These are phyloP conservation scores for Drosophila lacteicornis DNA, from an alignment of 1,140 invertebrate species.

Conservation along the genomic window DNA sequence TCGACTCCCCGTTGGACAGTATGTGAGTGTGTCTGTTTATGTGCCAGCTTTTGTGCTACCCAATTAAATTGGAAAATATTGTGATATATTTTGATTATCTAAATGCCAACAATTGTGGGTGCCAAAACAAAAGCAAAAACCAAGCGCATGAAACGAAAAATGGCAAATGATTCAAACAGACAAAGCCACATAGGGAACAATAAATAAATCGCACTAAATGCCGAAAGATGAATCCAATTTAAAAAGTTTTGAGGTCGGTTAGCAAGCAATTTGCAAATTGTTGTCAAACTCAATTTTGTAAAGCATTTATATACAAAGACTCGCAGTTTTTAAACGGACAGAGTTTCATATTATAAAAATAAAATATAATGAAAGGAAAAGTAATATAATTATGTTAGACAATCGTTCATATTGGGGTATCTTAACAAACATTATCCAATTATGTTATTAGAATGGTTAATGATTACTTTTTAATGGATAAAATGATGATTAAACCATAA, in stretches of 20 bases:
- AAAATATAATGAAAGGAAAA: background rate
- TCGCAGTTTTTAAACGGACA: slow-evolving; percentile 1
- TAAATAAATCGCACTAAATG: slow-evolving; percentile 46
- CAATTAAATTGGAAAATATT: slow-evolving; percentile 69
- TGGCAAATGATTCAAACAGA: slow-evolving; percentile 12
- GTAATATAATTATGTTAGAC: background rate
- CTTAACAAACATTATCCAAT: background rate
- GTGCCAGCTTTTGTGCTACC: slow-evolving; percentile 20
- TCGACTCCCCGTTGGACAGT: background rate
- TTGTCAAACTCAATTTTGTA: slow-evolving; percentile 66
- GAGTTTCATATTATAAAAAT: slow-evolving; percentile 3
- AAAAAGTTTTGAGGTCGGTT: slow-evolving; percentile 41
- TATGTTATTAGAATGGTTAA: background rate
- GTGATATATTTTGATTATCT: slow-evolving; percentile 58
- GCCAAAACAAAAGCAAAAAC: slow-evolving; percentile 25
- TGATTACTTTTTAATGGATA: background rate
- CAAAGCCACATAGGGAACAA: slow-evolving; percentile 39
- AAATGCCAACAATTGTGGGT: slow-evolving; percentile 45
- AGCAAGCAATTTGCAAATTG: slow-evolving; percentile 67
- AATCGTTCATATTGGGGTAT: background rate
- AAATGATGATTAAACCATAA: background rate
- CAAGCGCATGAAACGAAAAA: slow-evolving; percentile 45
- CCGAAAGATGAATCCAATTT: slow-evolving; percentile 51
- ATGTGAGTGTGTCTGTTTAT: slow-evolving; percentile 5
- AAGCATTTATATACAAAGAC: slow-evolving; percentile 22